Percentiles rank a stretch among this genome's conserved stretches.
Evolutionary conservation across 2,113 vertebrate species (phyloP).

Genomic region (Crotalus tigris): DNA sequence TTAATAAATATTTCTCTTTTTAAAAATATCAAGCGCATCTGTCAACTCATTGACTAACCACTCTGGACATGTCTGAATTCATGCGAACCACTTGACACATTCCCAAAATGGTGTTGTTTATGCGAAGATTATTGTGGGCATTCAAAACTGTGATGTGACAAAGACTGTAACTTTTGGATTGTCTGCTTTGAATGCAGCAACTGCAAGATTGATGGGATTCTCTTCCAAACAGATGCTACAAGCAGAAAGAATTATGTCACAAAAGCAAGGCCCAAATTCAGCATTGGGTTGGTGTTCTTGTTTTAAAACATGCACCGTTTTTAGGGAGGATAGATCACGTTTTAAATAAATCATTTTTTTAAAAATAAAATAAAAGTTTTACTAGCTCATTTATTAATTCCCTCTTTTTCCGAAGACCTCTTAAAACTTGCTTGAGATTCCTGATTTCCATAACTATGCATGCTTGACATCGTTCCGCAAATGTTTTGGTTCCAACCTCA

Average conservation of each 20-base stretch:
- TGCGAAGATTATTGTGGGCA: slow-evolving; percentile 44
- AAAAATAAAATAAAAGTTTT: not conserved
- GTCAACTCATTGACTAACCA: slow-evolving; percentile 18
- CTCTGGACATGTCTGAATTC: slow-evolving; percentile 27
- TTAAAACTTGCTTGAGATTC: not conserved
- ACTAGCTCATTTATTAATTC: slow-evolving; percentile 9
- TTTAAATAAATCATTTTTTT: not conserved
- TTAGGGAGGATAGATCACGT: slow-evolving; percentile 46
- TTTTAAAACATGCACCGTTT: slow-evolving; percentile 44
- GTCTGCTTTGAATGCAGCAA: slow-evolving; percentile 57
- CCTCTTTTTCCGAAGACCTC: not conserved
- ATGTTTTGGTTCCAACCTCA: not conserved
- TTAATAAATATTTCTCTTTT: slow-evolving; percentile 16
- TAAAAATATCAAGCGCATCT: slow-evolving; percentile 6
- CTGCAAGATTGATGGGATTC: slow-evolving; percentile 49
- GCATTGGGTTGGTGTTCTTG: not conserved
- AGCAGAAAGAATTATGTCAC: slow-evolving; percentile 59
- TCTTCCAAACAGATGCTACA: slow-evolving; percentile 62
- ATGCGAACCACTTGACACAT: slow-evolving; percentile 34
- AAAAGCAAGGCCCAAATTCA: slow-evolving; percentile 49
- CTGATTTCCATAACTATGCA: not conserved
- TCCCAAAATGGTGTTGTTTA: slow-evolving; percentile 21
- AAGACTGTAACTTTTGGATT: slow-evolving; percentile 53
- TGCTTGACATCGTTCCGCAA: not conserved
- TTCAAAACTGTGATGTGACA: slow-evolving; percentile 45